A percentile compares a stretch with the other conserved stretches of the same genome.
Conservation (phyloP, 2,113 vertebrate species). For the Cochlearius cochlearius region DNA sequence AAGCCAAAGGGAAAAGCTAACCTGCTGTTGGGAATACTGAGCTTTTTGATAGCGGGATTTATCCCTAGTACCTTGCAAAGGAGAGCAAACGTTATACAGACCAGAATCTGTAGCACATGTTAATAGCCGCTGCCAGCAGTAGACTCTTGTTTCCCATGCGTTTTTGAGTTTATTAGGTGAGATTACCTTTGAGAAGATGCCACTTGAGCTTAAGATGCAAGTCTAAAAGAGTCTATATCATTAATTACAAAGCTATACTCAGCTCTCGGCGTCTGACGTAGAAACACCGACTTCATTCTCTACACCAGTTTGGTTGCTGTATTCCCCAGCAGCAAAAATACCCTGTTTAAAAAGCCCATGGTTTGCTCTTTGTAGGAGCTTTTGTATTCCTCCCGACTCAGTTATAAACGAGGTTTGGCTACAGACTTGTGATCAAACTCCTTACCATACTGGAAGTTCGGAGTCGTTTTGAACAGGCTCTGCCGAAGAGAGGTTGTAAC, state of each 20-base stretch:
- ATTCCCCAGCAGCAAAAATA: background rate
- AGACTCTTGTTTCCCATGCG: background rate
- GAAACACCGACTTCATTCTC: background rate
- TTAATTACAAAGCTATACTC: background rate
- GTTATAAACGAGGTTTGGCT: background rate
- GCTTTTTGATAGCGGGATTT: background rate
- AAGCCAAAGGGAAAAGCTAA: background rate
- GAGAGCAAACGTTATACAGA: background rate
- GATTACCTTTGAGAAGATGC: background rate
- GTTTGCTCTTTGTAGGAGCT: background rate
- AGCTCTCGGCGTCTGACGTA: background rate
- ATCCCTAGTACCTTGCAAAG: background rate
- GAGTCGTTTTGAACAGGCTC: background rate
- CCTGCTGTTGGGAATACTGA: background rate
- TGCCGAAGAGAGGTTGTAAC: background rate
- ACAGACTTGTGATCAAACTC: background rate
- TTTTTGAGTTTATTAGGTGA: background rate
- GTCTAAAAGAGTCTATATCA: background rate
- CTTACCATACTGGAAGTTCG: background rate
- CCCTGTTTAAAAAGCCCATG: background rate
- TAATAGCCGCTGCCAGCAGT: rapidly evolving
- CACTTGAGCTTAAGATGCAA: background rate
- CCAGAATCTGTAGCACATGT: background rate
- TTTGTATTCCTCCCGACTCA: background rate
- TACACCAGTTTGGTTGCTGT: background rate